Evolutionary conservation across 2,797 vertebrate species (phyloP).

Genomic region (Sandelia bainsii): DNA sequence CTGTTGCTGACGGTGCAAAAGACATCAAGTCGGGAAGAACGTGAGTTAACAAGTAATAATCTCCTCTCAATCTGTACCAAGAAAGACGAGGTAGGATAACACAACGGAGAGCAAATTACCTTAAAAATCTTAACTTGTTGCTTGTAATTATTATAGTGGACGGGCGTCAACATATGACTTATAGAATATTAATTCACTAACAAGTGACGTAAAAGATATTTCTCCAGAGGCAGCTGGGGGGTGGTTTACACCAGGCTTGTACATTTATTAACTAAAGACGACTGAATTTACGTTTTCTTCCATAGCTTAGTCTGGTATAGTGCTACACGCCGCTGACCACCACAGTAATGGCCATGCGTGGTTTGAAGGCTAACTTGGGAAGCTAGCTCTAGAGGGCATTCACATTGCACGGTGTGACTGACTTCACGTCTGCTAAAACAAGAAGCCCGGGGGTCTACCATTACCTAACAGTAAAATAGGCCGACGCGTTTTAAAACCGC

Average conservation of each 20-base stretch:
- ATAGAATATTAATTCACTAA: not conserved
- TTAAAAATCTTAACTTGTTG: slow-evolving; percentile 6
- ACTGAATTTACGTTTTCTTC: rapidly evolving
- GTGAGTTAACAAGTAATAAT: slow-evolving; percentile 69
- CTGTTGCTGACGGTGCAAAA: slow-evolving; percentile 70
- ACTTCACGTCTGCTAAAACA: slow-evolving; percentile 14
- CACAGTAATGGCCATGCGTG: slow-evolving; percentile 38
- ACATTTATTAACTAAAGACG: rapidly evolving
- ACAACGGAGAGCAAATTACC: not conserved
- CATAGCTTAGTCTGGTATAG: rapidly evolving
- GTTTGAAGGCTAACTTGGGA: slow-evolving; percentile 41
- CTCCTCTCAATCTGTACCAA: not conserved
- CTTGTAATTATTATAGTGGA: not conserved
- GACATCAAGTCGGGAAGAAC: slow-evolving; percentile 68
- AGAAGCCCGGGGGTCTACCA: rapidly evolving
- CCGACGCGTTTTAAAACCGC: rapidly evolving
- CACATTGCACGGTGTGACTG: slow-evolving; percentile 49
- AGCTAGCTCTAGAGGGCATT: slow-evolving; percentile 52
- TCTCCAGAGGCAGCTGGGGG: rapidly evolving
- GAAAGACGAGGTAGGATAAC: not conserved
- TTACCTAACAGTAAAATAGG: rapidly evolving
- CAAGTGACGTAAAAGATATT: too few relatives aligned
- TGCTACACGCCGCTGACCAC: slow-evolving; percentile 9
- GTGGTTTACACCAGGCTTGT: rapidly evolving
- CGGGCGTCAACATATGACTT: slow-evolving; percentile 2